Conservation (phyloP, 2,888 invertebrate genomes). For the Deilephila porcellus region DNA sequence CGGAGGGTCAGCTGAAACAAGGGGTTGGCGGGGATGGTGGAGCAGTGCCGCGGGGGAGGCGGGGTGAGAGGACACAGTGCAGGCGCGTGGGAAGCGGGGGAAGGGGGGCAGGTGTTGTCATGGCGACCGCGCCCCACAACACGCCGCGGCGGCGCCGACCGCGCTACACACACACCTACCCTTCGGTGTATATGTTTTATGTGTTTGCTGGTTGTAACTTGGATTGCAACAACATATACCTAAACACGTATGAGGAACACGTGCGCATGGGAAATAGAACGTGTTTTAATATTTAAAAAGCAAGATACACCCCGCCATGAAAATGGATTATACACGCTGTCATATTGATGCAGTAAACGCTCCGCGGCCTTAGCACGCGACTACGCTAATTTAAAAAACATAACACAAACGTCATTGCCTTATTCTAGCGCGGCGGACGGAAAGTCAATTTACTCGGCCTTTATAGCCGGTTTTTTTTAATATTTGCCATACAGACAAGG, state of each 20-base stretch:
- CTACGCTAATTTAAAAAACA: slow-evolving; percentile 13
- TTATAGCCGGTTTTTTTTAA: slow-evolving; percentile 14
- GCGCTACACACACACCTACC: slow-evolving; percentile 59
- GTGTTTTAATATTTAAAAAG: slow-evolving; percentile 73
- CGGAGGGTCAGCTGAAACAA: slow-evolving; percentile 77
- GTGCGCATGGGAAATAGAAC: slow-evolving; percentile 64
- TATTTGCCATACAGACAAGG: slow-evolving; percentile 15
- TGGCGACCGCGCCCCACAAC: slow-evolving; percentile 80
- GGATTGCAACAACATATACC: slow-evolving; percentile 57
- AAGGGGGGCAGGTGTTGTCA: slow-evolving; percentile 58
- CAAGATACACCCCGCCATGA: slow-evolving; percentile 41
- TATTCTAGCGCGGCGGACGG: background rate
- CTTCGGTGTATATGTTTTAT: slow-evolving; percentile 70
- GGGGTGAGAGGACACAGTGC: slow-evolving; percentile 48
- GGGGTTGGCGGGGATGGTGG: slow-evolving; percentile 39
- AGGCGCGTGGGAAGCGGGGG: slow-evolving; percentile 48
- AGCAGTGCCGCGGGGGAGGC: slow-evolving; percentile 46
- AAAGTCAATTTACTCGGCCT: background rate
- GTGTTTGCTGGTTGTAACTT: slow-evolving; percentile 69
- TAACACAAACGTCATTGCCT: background rate
- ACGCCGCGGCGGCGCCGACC: slow-evolving; percentile 80
- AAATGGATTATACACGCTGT: slow-evolving; percentile 34
- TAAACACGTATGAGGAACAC: slow-evolving; percentile 48
- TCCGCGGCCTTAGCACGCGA: slow-evolving; percentile 18
- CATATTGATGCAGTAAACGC: slow-evolving; percentile 25